Evolutionary conservation across 1,140 invertebrate genomes (phyloP), one percentile per base, ranked within the genome.

Genomic region (Temnothorax curvispinosus): DNA sequence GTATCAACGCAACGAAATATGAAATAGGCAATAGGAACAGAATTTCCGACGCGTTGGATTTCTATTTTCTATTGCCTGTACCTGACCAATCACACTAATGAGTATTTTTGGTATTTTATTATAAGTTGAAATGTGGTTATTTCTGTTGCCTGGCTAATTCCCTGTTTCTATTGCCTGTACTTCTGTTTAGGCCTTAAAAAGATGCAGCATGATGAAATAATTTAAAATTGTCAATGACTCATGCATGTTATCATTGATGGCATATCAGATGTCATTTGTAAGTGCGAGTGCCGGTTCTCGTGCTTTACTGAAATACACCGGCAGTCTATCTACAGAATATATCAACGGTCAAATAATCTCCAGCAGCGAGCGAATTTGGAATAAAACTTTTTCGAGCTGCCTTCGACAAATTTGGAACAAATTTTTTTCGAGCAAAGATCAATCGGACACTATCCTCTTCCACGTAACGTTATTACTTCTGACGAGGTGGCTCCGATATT

Each of bases 191-290:
- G 27, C 27, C 27, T 27, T 27, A 27, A 27, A 27, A 27, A 27
- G 27, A 27, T 27, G 60, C 44, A 67, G 41, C 44, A 7, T n/a
- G 15, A n/a, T 44, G 6, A 44, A 13, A 15, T 47, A 56, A 50
- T 81, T 81, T 71, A 58, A 54, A 80, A 71, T 81, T 71, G 38
- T 56, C 50, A 71, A 81, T 81, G 78, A 81, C 50, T 81, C 78
- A 81, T 13, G 21, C 18, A 1, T 9, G 64, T 81, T 71, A 81
- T 71, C 65, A 56, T 27, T 27, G 27, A 71, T 52, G 50, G 21
- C 15, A 32, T 71, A 81, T 71, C 38, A 71, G 21, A 44, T 81
- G 38, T 81, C 78, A 71, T 71, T 81, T 13, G 35, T 8, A 56
- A 69, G 69, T 0, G 32, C 21, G 15, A 69, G 15, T 44, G 8